phyloP scores from a whole-genome alignment of 2,888 invertebrate genomes.

The Galeopsomyia nigrocyanea region DNA sequence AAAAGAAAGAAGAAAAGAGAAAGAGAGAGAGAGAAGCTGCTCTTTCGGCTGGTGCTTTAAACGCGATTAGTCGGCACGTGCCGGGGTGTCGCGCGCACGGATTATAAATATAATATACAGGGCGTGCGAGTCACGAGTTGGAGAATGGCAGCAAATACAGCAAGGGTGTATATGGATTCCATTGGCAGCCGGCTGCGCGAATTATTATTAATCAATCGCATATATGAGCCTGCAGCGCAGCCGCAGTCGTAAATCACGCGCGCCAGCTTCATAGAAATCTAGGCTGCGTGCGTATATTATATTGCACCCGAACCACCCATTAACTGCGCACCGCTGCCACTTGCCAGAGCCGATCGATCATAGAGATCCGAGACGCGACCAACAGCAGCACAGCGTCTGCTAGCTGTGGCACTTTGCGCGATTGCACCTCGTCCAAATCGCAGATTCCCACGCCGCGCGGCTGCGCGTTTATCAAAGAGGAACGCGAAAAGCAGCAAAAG shows the following conservation, averaged over 20 bases:
- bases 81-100: constrained; percentile 63
- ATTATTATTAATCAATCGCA: constrained; percentile 45
- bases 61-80: constrained; percentile 61
- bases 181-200: constrained; percentile 16
- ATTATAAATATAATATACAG: constrained; percentile 67
- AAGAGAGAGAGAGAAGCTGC: background rate
- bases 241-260: constrained; percentile 41
- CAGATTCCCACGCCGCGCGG: constrained; percentile 21
- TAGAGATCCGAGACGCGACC: constrained; percentile 1
- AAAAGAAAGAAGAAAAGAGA: background rate
- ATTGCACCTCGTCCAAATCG: background rate
- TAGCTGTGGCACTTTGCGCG: no score
- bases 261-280: constrained; percentile 34
- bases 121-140: constrained; percentile 11
- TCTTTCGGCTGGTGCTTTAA: constrained; percentile 27
- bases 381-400: background rate
- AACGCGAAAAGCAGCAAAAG: background rate
- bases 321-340: constrained; percentile 15
- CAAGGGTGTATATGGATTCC: background rate
- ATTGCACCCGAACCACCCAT: constrained; percentile 8
- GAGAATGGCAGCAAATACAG: background rate
- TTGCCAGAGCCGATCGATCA: constrained; percentile 3
- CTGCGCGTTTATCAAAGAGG: constrained; percentile 3
- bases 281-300: constrained; percentile 6
- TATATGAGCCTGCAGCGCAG: background rate